Conservation (phyloP, 2,797 vertebrate species). For the Lithobates pipiens region DNA sequence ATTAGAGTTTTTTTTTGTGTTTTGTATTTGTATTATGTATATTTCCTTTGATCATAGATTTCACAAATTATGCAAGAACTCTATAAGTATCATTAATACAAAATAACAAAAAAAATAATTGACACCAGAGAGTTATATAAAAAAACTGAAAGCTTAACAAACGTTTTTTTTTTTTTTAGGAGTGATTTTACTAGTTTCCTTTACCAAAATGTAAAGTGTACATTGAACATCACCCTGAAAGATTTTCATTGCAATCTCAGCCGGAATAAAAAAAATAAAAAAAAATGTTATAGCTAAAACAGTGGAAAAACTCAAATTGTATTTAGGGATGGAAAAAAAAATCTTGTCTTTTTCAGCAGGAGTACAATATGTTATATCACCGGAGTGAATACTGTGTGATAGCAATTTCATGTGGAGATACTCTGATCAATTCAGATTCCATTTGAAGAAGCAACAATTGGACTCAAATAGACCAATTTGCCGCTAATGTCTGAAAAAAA, state of each 20-base stretch:
- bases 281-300: slow-evolving; percentile 15
- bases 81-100: no score
- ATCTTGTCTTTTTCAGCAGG: slow-evolving; percentile 29
- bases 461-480: slow-evolving; percentile 66
- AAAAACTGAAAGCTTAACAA: no score
- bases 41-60: no score
- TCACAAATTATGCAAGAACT: no score
- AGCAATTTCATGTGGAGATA: slow-evolving; percentile 38
- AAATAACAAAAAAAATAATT: no score
- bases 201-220: not conserved
- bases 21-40: no score
- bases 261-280: not conserved
- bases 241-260: slow-evolving; percentile 8
- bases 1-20: no score
- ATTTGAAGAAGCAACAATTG: slow-evolving; percentile 50
- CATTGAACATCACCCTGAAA: not conserved
- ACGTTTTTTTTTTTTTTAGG: not conserved
- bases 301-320: slow-evolving; percentile 20
- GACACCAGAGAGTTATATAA: no score
- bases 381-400: not conserved
- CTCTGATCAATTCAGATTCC: slow-evolving; percentile 59
- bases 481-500: slow-evolving; percentile 63
- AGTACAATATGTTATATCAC: slow-evolving; percentile 50
- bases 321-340: slow-evolving; percentile 23
- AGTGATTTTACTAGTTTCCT: not conserved